Percentiles rank a stretch among this genome's conserved stretches.
phyloP scores from a whole-genome alignment of 92 coral and sea anemone species.

The Ricordea florida region DNA sequence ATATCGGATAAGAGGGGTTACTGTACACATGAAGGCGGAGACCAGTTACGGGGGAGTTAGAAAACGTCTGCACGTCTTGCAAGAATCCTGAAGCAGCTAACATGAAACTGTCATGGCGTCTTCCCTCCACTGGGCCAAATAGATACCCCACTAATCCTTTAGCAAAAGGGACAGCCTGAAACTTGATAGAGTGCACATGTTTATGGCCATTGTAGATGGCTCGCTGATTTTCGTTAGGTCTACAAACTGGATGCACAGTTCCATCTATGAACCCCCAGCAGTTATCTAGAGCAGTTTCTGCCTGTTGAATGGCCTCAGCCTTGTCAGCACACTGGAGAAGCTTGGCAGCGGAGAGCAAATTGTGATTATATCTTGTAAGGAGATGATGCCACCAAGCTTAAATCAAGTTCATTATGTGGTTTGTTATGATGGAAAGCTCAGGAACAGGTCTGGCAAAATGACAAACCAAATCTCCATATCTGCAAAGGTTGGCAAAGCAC shows the following conservation, averaged over 20 bases:
- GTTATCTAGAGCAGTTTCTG: slow-evolving; percentile 27
- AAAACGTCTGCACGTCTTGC: slow-evolving; percentile 14
- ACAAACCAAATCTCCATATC: slow-evolving; percentile 40
- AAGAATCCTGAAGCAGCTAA: slow-evolving; percentile 5
- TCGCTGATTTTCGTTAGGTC: slow-evolving; percentile 22
- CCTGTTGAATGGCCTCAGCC: slow-evolving; percentile 22
- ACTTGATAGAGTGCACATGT: background rate
- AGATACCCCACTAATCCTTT: slow-evolving; percentile 19
- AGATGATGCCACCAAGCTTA: slow-evolving; percentile 57
- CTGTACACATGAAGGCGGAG: too few species aligned
- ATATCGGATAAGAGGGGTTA: too few species aligned
- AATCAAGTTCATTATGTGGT: slow-evolving; percentile 54
- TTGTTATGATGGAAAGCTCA: slow-evolving; percentile 53
- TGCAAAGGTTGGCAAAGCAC: slow-evolving; percentile 22
- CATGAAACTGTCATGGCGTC: slow-evolving; percentile 11
- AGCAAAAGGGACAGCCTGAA: slow-evolving; percentile 1
- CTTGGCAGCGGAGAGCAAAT: slow-evolving; percentile 43
- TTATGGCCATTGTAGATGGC: slow-evolving; percentile 9
- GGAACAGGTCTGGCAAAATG: slow-evolving; percentile 65
- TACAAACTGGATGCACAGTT: slow-evolving; percentile 31
- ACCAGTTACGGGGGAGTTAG: too few species aligned
- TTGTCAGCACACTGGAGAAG: slow-evolving; percentile 28
- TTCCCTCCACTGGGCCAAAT: slow-evolving; percentile 1
- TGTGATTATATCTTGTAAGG: slow-evolving; percentile 48
- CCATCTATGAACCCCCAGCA: slow-evolving; percentile 50